A percentile compares a stretch with the other conserved stretches of the same genome.
Evolutionary conservation across 92 coral and sea anemone species (phyloP).

Genomic region (Phenganax stokvisi): DNA sequence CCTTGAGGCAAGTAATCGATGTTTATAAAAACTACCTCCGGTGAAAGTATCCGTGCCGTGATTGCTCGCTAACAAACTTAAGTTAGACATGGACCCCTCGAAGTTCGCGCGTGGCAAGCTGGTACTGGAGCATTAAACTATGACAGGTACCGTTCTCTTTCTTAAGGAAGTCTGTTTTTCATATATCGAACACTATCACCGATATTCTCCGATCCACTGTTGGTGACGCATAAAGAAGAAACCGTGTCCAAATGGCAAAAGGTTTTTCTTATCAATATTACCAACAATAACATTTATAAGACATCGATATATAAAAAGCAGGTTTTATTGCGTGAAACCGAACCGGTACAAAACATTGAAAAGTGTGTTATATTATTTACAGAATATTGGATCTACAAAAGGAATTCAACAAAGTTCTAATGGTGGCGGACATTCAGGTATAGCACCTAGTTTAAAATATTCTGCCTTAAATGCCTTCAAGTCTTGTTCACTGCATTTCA

Average conservation of each 20-base stretch:
- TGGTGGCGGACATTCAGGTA: constrained; percentile 95
- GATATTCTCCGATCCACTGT: too few species aligned
- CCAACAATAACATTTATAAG: too few species aligned
- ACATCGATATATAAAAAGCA: too few species aligned
- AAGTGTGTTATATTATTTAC: not conserved
- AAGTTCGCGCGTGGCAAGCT: constrained; percentile 33
- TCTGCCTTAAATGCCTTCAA: constrained; percentile 77
- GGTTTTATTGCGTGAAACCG: too few species aligned
- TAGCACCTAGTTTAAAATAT: constrained; percentile 75
- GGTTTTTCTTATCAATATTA: too few species aligned
- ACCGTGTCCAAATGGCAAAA: too few species aligned
- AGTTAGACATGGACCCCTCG: constrained; percentile 34
- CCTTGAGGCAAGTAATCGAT: too few species aligned
- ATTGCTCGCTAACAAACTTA: constrained; percentile 21
- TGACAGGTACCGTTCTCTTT: too few species aligned
- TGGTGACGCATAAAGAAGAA: too few species aligned
- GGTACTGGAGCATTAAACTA: not conserved
- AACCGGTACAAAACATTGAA: not conserved
- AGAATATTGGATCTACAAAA: not conserved
- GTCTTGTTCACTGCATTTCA: constrained; percentile 69
- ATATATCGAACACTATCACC: too few species aligned
- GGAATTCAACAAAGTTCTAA: constrained; percentile 56
- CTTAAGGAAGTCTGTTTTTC: too few species aligned
- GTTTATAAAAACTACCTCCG: too few species aligned
- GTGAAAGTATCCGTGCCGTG: not conserved